Evolutionary conservation across 2,888 invertebrate genomes (phyloP), one percentile per base, ranked within the genome.

Genomic region (Cylindroiulus punctatus): DNA sequence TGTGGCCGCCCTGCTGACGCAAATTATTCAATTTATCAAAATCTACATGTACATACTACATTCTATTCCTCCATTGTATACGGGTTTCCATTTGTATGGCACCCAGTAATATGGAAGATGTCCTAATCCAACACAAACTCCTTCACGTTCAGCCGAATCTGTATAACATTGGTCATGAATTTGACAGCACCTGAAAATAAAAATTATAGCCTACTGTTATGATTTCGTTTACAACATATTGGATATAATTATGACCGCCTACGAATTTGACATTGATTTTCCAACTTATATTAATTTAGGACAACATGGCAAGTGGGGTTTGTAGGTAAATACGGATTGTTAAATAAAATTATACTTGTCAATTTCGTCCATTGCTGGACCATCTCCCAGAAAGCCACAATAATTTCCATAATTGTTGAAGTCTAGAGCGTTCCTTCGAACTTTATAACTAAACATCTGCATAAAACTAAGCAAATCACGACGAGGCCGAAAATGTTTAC

Each of bases 381-480:
- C 86, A 19, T 36, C 65, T 86, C 86, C 86, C 17, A n/a, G 14
- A 36, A 86, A 30, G 12, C 86, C 86, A 44, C 86, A 86, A 86
- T 82, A 86, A 32, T 32, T n/a, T 4, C 86, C 86, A 32, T 86
- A 86, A 44, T 86, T 86, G 32, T 44, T 40, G 42, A 40, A 83
- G 0, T 36, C 44, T 5, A 36, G 12, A 40, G 36, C 0, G 32
- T n/a, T 40, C 40, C n/a, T 83, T 83, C 40, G 0, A 40, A 42
- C 14, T 44, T 83, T 42, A 40, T 10, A 40, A 40, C 7, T 42
- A 19, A 83, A 14, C 22, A 83, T 42, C 14, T 83, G 40, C 36
- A 83, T 14, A 76, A 76, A 14, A 30, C 17, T 76, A 12, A 76
- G 3, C 30, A 76, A 30, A 76, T 76, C 76, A 26, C 76, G 76